Base-by-base conservation (phyloP, 2,888 invertebrate species). In the Prosopocoilus inquinatus region DNA sequence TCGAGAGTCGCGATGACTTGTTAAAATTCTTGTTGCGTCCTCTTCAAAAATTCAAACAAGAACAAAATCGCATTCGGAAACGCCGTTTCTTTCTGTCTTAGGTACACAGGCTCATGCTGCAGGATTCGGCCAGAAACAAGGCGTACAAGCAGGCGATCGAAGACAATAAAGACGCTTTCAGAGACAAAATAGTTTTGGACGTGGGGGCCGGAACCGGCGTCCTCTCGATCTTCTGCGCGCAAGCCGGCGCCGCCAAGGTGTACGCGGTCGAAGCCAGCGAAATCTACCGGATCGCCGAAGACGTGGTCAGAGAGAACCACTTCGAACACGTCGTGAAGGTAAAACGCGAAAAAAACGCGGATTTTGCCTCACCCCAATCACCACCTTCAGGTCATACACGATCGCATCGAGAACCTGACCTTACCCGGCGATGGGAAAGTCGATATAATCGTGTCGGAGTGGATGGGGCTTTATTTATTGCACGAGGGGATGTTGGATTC, bases 401-500 rank as follows among this genome's bases (percentile, higher is more conserved):
- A 84, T 49, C 83, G 80, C 78, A 83, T 93, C 5, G 94, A 95
- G 80, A 88, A 94, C 69, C 81, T 94, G 2, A 51, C 47, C 7
- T 74, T 91, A 47, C 87, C 89, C 1, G 78, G 74, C 60, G 70
- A 84, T 48, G 81, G 82, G 7, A 86, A 89, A 75, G 90, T 93
- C 1, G 96, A 96, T 75, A 84, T 94, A 8, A 91, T 97, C 60
- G 85, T 97, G 3, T 96, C 96, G 0, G 96, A 97, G 78, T 97
- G 96, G 96, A 97, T 97, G 96, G 96, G 96, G 0, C 96, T 96
- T 76, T 96, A 94, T 77, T 80, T 97, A 33, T 78, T 97, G 11
- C 96, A 96, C 71, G 96, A 97, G 77, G 94, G 92, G 5, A 97
- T 97, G 97, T 75, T 97, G 50, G 91, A 95, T 73, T 93, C 95